Evolutionary conservation across 2,888 invertebrate species (phyloP), one percentile per base, ranked within the genome.

Genomic region (Trilocha varians): DNA sequence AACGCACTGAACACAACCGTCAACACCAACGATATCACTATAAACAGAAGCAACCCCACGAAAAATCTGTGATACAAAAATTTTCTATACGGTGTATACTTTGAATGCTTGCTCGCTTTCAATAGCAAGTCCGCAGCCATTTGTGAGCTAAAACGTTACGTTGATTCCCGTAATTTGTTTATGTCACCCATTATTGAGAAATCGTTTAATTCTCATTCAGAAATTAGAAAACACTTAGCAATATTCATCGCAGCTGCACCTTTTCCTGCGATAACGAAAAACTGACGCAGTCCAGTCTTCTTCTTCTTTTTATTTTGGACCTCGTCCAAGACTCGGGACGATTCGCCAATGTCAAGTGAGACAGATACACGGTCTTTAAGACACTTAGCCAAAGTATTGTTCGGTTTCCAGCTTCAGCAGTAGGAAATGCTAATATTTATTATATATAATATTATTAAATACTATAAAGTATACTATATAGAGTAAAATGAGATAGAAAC

Each of bases 61-160:
- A 90, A 90, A 75, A 90, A 90, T 70, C 88, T 87, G 77, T 82
- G 79, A 72, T 84, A 85, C 65, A 82, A 66, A 59, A 85, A 77
- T 66, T 82, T 83, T 57, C 78, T 79, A 67, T 82, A 82, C 58
- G 84, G 76, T 73, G 63, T 75, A 78, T 78, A 78, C 63, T 84
- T 85, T 51, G 74, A 70, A 63, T 78, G 72, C 70, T 79, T 84
- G 66, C 71, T 73, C 61, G 77, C 70, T 78, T 79, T 84, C 56
- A 78, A 59, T 53, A 78, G 71, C 69, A 70, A 69, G 59, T 82
- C 83, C 69, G 79, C 70, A 74, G 84, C 84, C 84, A 85, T 85
- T 84, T 80, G 84, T 82, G 64, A 70, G 66, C 69, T 61, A 65
- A 57, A 65, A 57, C 59, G 64, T 74, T 77, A 77, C 65, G 68